Base-by-base conservation (phyloP, 2,888 invertebrate genomes). In the Sisyra terminalis region DNA sequence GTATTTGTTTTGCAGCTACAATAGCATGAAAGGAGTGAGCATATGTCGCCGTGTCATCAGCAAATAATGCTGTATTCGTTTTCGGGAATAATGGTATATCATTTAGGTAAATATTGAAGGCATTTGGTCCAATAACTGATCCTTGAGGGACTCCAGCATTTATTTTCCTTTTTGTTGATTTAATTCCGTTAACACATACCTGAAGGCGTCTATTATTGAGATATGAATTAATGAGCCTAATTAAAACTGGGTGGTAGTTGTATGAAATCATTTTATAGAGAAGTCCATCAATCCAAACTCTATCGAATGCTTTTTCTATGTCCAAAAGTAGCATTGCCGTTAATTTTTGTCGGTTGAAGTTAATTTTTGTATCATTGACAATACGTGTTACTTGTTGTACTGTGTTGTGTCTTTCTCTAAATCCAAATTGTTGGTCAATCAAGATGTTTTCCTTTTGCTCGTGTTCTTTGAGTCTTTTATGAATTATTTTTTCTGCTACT, bases 1-100 rank as follows among this genome's bases (percentile, higher is more conserved):
- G 48, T 2, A 49, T 31, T 37, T 50, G 46, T 38, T 48, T 47
- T 5, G 44, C 46, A 6, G 50, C 51, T 7, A 48, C 43, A 13
- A 44, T 44, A 8, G 47, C 49, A 16, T 37, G 39, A 29, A 44
- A 47, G 2, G 52, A 49, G 42, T 48, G 46, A 2, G 39, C 29
- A 13, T 39, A 29, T 16, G 14, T 37, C 2, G 37, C 17, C 14
- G 37, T 37, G 17, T 37, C 37, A 3, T 37, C 37, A 2, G 37
- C 37, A 17, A 16, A 37, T 6, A 17, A 2, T 2, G 37, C 37
- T n/a, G 3, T 14, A 9, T 37, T 37, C 1, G 37, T 37, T 37
- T 16, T 1, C 8, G 3, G 15, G 15, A 13, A 37, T 37, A 8
- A 2, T 16, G 37, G 37, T 16, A 17, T n/a, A 16, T 37, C 37